Evolutionary conservation across 2,888 invertebrate species (phyloP).

Genomic region (Erynnis tages): DNA sequence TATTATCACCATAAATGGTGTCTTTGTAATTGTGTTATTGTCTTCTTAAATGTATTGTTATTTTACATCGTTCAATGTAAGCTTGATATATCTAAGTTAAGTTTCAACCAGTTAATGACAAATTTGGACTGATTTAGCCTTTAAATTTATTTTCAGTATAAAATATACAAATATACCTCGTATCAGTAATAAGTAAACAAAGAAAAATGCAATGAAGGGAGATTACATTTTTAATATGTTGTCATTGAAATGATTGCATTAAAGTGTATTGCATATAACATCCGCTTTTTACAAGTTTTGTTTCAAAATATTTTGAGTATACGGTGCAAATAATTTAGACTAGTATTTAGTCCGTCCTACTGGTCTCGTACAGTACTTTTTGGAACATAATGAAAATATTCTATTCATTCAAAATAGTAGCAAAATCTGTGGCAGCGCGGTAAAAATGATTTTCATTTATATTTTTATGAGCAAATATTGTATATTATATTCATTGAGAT

Average conservation of each 20-base stretch:
- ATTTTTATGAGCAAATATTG: neutral
- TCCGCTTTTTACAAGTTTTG: neutral
- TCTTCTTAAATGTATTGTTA: too few species aligned
- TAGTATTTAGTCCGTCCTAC: constrained; percentile 20
- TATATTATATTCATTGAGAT: neutral
- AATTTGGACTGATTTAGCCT: neutral
- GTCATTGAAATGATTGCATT: neutral
- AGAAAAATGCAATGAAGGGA: neutral
- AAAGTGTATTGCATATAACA: neutral
- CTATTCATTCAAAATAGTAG: too few species aligned
- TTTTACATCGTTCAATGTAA: too few species aligned
- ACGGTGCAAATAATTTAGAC: constrained; percentile 21
- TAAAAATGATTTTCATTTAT: neutral
- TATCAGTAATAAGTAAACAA: neutral
- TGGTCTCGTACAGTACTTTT: constrained; percentile 9
- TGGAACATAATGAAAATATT: too few species aligned
- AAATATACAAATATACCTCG: neutral
- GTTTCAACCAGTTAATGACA: neutral
- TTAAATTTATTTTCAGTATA: neutral
- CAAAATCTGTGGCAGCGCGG: too few species aligned
- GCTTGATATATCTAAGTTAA: too few species aligned
- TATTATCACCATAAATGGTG: constrained; percentile 2
- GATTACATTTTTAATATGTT: neutral
- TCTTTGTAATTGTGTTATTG: neutral
- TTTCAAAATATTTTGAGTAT: constrained; percentile 8